Conservation (phyloP, 1,140 invertebrate genomes). For the Telenomus remus region DNA sequence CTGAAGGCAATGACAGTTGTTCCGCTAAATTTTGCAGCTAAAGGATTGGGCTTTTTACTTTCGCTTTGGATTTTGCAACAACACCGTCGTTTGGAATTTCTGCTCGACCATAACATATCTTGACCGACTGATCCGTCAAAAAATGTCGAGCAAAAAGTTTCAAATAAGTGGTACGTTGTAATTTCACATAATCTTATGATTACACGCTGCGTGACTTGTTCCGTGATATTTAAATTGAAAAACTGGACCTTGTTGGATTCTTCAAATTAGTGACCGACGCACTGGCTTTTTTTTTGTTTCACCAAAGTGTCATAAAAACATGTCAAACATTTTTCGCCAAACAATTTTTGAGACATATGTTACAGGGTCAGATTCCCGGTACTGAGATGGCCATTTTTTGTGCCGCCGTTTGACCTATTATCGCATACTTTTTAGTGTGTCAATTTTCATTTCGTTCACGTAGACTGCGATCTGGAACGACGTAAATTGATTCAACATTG, state of each 20-base stretch:
- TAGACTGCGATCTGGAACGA: too few species aligned
- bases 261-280: conserved; percentile 3
- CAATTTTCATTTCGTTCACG: too few species aligned
- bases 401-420: too few species aligned
- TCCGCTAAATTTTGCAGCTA: conserved; percentile 20
- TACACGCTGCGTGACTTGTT: conserved; percentile 9
- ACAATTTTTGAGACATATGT: neutral
- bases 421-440: neutral
- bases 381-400: neutral
- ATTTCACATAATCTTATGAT: conserved; percentile 25
- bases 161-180: conserved; percentile 22
- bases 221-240: conserved; percentile 11
- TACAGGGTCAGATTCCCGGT: neutral
- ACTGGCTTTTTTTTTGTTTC: neutral
- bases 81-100: conserved; percentile 8
- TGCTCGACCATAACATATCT: neutral
- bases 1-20: conserved; percentile 57
- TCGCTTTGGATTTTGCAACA: conserved; percentile 17
- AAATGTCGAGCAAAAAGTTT: conserved; percentile 26
- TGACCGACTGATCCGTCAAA: conserved; percentile 3
- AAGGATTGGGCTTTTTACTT: conserved; percentile 22
- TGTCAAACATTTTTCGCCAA: neutral
- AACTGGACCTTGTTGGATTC: conserved; percentile 3
- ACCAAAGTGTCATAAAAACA: neutral
- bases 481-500: too few species aligned